A percentile compares a stretch with the other conserved stretches of the same genome.
These are phyloP conservation scores for Hypanus sabinus DNA, from an alignment of 2,113 vertebrate genomes.

Conservation along the genomic window DNA sequence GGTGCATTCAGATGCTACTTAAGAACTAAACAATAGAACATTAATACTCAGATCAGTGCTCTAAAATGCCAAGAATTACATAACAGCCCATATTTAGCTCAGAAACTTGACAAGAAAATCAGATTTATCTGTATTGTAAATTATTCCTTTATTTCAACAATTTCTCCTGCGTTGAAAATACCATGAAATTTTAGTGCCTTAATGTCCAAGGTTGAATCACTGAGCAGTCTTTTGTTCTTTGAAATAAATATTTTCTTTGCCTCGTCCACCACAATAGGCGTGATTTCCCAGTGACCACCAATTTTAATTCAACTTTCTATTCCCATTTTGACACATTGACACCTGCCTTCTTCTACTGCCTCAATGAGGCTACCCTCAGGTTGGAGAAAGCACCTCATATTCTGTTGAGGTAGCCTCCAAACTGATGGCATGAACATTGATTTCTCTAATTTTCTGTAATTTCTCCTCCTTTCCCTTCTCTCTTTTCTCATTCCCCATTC, in stretches of 20 bases:
- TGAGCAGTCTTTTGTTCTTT: neutral
- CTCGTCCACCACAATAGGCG: too few relatives aligned
- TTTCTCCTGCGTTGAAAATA: neutral
- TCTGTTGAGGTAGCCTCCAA: too few relatives aligned
- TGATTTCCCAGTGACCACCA: too few relatives aligned
- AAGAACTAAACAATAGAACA: slow-evolving; percentile 16
- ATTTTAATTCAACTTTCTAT: too few relatives aligned
- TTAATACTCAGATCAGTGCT: neutral
- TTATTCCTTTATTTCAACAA: slow-evolving; percentile 17
- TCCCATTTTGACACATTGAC: too few relatives aligned
- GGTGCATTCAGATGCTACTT: slow-evolving; percentile 21
- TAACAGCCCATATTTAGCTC: neutral
- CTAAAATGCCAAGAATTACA: slow-evolving; percentile 14
- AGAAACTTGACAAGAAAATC: neutral
- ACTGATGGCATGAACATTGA: too few relatives aligned
- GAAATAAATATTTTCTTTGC: neutral
- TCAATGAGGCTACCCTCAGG: too few relatives aligned
- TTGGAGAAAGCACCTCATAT: too few relatives aligned
- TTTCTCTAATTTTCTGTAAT: too few relatives aligned
- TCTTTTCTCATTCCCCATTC: too few relatives aligned
- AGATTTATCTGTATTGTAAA: neutral
- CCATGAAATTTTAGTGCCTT: neutral
- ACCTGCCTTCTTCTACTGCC: too few relatives aligned
- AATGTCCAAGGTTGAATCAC: neutral
- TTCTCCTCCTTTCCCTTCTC: too few relatives aligned